Percentiles rank a stretch among this genome's conserved stretches.
Evolutionary conservation across 2,888 invertebrate species (phyloP).

Genomic region (Pammene aurita): DNA sequence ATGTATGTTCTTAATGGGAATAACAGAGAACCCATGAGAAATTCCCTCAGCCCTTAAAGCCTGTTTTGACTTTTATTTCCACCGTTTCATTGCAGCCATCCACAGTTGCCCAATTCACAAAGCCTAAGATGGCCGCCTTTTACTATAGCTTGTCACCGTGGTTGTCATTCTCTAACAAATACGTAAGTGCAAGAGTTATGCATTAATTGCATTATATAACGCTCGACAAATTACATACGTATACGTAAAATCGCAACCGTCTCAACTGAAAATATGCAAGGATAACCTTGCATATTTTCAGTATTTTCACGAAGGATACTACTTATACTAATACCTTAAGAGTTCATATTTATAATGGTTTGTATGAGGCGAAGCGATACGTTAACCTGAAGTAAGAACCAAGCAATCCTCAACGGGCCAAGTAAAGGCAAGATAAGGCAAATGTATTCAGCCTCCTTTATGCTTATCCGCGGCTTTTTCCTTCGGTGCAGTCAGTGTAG

Average conservation of each 20-base stretch:
- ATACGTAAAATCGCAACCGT: too few species aligned
- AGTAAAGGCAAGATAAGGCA: slow-evolving; percentile 15
- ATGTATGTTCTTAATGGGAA: slow-evolving; percentile 5
- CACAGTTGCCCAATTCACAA: background rate
- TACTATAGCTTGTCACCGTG: too few species aligned
- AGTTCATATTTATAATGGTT: background rate
- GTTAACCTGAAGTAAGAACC: background rate
- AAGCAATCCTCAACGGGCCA: slow-evolving; percentile 18
- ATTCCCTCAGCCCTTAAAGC: background rate
- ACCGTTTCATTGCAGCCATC: slow-evolving; percentile 12
- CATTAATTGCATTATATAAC: background rate
- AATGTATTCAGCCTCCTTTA: slow-evolving; percentile 17
- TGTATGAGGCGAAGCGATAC: background rate
- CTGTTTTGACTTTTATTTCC: slow-evolving; percentile 21
- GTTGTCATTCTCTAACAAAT: too few species aligned
- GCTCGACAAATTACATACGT: too few species aligned
- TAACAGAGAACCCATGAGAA: slow-evolving; percentile 20
- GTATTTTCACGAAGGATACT: background rate
- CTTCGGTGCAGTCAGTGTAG: background rate
- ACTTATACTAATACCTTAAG: too few species aligned
- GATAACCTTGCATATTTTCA: too few species aligned
- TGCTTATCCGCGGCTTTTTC: background rate
- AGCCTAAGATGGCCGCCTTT: too few species aligned
- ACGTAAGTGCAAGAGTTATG: too few species aligned
- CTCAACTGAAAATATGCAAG: too few species aligned